Conservation (phyloP, 37 sponge, comb jelly and placozoan genomes). For the Spongia lamella region DNA sequence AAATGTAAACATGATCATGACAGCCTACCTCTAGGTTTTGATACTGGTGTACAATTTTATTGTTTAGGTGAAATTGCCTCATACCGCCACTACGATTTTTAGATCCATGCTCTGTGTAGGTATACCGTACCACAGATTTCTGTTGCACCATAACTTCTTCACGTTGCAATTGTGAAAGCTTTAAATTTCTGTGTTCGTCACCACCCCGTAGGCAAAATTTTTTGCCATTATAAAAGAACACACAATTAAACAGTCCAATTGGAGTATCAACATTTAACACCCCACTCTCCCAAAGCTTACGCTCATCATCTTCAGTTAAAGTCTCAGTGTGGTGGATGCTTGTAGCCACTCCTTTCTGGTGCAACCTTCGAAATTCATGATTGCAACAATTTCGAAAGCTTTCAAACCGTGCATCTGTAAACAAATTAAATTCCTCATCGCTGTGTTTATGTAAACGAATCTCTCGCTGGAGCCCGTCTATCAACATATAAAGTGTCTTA, state of each 20-base stretch:
- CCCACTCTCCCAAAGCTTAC: conserved; percentile 3
- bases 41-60: conserved; percentile 27
- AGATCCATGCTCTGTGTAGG: conserved; percentile 25
- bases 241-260: conserved; percentile 3
- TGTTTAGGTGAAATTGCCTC: conserved; percentile 9
- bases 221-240: conserved; percentile 19
- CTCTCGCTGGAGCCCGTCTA: conserved; percentile 6
- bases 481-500: not conserved
- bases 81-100: conserved; percentile 17
- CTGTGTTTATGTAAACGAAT: not conserved
- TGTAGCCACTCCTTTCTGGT: not conserved
- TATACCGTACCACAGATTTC: conserved; percentile 7
- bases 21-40: conserved; percentile 5
- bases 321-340: conserved; percentile 1
- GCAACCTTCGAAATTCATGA: conserved; percentile 3
- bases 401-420: not conserved
- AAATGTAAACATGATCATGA: conserved; percentile 5
- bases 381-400: not conserved
- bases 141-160: conserved; percentile 13
- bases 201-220: conserved; percentile 23
- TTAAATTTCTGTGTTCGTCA: conserved; percentile 9
- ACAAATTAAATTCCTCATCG: not conserved
- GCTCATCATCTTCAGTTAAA: not conserved
- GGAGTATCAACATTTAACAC: conserved; percentile 9
- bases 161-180: conserved; percentile 11